These are phyloP conservation scores for Oxytorus armatus DNA, from an alignment of 2,888 invertebrate species.

Conservation along the genomic window DNA sequence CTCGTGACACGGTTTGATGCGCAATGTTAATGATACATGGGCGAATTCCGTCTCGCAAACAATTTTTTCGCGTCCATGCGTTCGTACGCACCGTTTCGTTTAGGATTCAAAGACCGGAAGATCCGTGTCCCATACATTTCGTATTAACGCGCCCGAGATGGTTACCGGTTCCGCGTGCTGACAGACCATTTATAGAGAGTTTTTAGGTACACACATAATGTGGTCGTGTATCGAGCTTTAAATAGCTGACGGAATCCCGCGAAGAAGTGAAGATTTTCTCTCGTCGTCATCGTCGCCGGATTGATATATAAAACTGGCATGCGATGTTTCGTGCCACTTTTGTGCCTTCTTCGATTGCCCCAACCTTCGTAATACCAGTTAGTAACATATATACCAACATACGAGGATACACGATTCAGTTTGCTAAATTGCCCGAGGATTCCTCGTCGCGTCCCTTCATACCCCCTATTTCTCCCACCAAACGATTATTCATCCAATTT, in stretches of 20 bases:
- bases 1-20: slow-evolving; percentile 35
- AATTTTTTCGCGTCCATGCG: slow-evolving; percentile 31
- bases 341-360: slow-evolving; percentile 23
- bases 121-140: slow-evolving; percentile 45
- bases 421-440: slow-evolving; percentile 44
- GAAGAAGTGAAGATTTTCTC: slow-evolving; percentile 43
- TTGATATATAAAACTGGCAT: slow-evolving; percentile 68
- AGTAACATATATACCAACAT: slow-evolving; percentile 22
- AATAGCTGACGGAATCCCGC: slow-evolving; percentile 2
- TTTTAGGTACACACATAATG: not conserved
- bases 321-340: slow-evolving; percentile 72
- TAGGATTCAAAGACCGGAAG: slow-evolving; percentile 50
- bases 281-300: slow-evolving; percentile 41
- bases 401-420: slow-evolving; percentile 49
- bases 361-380: slow-evolving; percentile 48
- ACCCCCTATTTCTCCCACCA: slow-evolving; percentile 16
- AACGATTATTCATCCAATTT: slow-evolving; percentile 68
- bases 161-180: not conserved
- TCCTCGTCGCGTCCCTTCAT: not conserved
- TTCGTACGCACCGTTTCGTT: slow-evolving; percentile 13
- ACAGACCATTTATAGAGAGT: not conserved
- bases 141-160: slow-evolving; percentile 6
- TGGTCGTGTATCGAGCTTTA: not conserved
- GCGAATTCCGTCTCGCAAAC: slow-evolving; percentile 58
- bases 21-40: slow-evolving; percentile 33